These are phyloP conservation scores for Turdus rufiventris DNA, from an alignment of 2,113 vertebrate species.

Conservation along the genomic window DNA sequence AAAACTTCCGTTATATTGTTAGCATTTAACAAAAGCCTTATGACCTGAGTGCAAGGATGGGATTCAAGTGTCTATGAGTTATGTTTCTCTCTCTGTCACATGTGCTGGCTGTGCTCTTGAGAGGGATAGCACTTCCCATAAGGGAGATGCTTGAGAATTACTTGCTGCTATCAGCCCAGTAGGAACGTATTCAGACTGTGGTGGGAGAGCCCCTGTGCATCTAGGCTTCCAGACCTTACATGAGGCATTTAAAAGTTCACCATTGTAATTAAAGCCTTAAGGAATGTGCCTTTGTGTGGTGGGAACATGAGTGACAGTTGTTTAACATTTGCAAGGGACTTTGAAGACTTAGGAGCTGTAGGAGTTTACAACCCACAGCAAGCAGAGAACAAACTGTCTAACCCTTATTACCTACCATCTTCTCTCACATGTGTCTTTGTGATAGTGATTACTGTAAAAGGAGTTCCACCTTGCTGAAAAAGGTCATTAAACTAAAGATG, in stretches of 20 bases:
- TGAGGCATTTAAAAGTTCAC: not conserved
- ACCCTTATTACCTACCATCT: not conserved
- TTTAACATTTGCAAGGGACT: not conserved
- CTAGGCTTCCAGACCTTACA: not conserved
- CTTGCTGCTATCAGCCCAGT: not conserved
- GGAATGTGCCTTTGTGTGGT: not conserved
- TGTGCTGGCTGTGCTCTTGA: rapidly evolving
- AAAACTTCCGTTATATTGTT: not conserved
- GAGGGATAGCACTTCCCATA: rapidly evolving
- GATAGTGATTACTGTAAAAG: not conserved
- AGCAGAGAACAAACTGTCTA: not conserved
- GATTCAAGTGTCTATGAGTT: not conserved
- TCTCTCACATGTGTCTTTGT: not conserved
- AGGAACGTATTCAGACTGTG: not conserved
- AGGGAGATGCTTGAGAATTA: not conserved
- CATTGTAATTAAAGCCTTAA: not conserved
- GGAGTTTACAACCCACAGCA: not conserved
- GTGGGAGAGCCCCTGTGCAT: not conserved
- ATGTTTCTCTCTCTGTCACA: not conserved
- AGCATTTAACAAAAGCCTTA: not conserved
- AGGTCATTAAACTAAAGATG: not conserved
- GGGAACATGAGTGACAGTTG: not conserved
- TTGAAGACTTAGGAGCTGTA: not conserved
- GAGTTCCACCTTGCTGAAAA: not conserved
- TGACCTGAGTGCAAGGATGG: not conserved